phyloP scores from a whole-genome alignment of 1,140 invertebrate genomes.

The Anastatus disparis region DNA sequence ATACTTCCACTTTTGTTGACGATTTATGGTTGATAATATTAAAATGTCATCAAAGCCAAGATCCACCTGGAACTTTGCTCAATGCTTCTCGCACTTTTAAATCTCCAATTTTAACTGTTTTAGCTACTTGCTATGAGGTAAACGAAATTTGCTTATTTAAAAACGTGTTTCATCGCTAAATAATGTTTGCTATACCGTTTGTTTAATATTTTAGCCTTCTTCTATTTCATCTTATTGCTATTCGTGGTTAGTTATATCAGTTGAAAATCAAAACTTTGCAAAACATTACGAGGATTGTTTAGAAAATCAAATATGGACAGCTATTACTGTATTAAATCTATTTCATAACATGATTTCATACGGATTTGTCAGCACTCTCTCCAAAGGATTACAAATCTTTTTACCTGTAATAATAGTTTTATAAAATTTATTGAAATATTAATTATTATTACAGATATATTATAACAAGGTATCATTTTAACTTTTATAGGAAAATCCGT shows the following conservation, averaged over 20 bases:
- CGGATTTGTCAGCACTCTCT: slow-evolving; percentile 68
- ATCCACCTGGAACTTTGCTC: slow-evolving; percentile 73
- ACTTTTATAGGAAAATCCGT: slow-evolving; percentile 68
- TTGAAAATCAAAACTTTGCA: slow-evolving; percentile 58
- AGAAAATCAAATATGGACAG: slow-evolving; percentile 57
- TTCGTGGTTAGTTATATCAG: slow-evolving; percentile 70
- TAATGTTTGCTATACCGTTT: neutral
- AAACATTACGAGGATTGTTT: slow-evolving; percentile 59
- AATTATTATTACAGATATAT: neutral
- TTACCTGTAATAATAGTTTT: slow-evolving; percentile 49
- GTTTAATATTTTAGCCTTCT: slow-evolving; percentile 68
- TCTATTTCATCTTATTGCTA: slow-evolving; percentile 72
- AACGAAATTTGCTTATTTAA: no score
- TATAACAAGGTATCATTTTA: slow-evolving; percentile 20
- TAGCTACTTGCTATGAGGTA: slow-evolving; percentile 77
- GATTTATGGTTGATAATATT: slow-evolving; percentile 73
- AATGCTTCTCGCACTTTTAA: slow-evolving; percentile 68
- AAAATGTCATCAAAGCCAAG: slow-evolving; percentile 74
- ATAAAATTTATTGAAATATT: no score
- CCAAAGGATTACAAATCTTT: slow-evolving; percentile 72
- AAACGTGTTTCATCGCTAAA: no score
- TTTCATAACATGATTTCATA: slow-evolving; percentile 66
- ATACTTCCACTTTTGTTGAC: slow-evolving; percentile 35
- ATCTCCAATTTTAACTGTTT: slow-evolving; percentile 71
- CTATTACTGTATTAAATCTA: slow-evolving; percentile 63